Base-by-base conservation (phyloP, 2,113 vertebrate species). In the Tachysurus fulvidraco region DNA sequence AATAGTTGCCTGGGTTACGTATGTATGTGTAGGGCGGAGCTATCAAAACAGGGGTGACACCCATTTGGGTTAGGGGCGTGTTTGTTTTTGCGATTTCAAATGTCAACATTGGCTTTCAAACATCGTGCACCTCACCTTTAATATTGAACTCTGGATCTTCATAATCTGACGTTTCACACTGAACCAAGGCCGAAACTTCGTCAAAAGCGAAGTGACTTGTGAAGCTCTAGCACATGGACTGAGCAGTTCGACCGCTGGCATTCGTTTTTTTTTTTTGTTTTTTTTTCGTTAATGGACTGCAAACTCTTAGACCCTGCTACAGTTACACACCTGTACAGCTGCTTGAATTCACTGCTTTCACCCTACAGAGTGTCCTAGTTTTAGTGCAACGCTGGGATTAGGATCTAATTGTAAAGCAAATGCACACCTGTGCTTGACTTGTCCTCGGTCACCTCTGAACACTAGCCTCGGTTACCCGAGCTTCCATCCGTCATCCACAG, bases 391-490 rank as follows among this genome's bases (percentile, higher is more conserved):
- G 69, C 28, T 21, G 16, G 44, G 54, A 76, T 86, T 74, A 74
- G 54, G 16, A 10, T 28, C 65, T 36, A 50, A 87, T 87, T 83
- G 67, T 83, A 59, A 71, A 86, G 36, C 55, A 85, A 76, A 85
- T 82, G 84, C 71, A 64, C 84, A 60, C 85, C 74, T 78, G 73
- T 52, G 80, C 46, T 83, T 41, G 17, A 59, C 50, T 77, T 76
- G 78, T 82, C 69, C 83, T 78, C 46, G 14, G 16, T 88, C 78
- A 85, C 83, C 83, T 50, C 59, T 30, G 21, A 81, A 88, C 79
- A 82, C 46, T 76, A 85, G 60, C 79, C 59, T 5, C 69, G 36
- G 71, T 67, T 60, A 77, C 36, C 5, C 19, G 60, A 79, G 62
- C 55, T n/a, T 55, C 41, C 21, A 23, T 79, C 76, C 46, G 46